These are phyloP conservation scores for Sycophila texana DNA, from an alignment of 2,888 invertebrate genomes.

Conservation along the genomic window DNA sequence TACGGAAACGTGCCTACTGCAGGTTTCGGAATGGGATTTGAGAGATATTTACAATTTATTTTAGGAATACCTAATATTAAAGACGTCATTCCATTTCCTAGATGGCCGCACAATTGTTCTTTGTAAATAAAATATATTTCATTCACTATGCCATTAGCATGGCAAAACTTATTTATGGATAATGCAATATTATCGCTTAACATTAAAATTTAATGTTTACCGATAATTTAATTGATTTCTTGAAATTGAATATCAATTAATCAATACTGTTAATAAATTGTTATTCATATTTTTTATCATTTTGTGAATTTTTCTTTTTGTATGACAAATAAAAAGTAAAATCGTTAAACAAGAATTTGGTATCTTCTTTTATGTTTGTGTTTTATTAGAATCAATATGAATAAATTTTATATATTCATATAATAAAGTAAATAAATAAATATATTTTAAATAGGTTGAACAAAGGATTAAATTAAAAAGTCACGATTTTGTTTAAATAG, in stretches of 20 bases:
- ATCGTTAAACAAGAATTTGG: neutral
- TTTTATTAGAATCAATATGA: no score
- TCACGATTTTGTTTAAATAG: neutral
- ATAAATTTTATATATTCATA: no score
- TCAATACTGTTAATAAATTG: neutral
- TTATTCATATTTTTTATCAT: neutral
- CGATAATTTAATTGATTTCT: neutral
- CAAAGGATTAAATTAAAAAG: constrained; percentile 17
- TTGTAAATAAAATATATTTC: constrained; percentile 63
- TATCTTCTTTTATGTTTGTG: neutral
- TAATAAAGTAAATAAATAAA: no score
- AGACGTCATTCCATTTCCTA: constrained; percentile 95
- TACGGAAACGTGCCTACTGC: constrained; percentile 93
- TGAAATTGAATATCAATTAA: neutral
- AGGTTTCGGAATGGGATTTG: constrained; percentile 98
- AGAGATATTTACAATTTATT: constrained; percentile 90
- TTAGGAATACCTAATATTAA: constrained; percentile 92
- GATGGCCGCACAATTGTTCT: constrained; percentile 92
- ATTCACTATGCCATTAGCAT: neutral
- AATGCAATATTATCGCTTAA: neutral
- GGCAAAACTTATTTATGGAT: neutral
- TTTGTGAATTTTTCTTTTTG: neutral
- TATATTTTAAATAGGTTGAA: neutral
- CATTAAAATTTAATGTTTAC: neutral
- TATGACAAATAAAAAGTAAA: neutral